Conservation (phyloP, 2,797 vertebrate species). For the Setipinna tenuifilis region DNA sequence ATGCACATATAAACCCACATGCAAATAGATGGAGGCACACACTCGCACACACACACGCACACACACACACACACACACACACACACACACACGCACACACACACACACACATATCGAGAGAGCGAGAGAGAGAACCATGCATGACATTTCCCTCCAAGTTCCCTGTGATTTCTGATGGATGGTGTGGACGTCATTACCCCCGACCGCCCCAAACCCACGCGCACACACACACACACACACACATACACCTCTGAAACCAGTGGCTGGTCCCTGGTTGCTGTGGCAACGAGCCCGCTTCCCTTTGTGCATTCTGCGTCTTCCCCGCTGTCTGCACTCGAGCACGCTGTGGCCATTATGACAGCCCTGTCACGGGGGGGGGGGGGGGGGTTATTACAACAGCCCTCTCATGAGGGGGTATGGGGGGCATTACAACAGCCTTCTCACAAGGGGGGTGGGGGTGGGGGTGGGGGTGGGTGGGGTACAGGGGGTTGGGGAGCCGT, state of each 20-base stretch:
- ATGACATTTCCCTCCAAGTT: not conserved
- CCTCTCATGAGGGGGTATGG: not conserved
- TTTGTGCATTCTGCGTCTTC: slow-evolving; percentile 42
- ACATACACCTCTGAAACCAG: slow-evolving; percentile 45
- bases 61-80: no score
- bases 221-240: no score
- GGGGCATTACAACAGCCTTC: no score
- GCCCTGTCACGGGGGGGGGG: not conserved
- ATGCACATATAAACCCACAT: not conserved
- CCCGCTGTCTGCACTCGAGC: slow-evolving; percentile 43
- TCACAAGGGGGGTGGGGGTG: not conserved
- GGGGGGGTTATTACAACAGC: slow-evolving; percentile 33
- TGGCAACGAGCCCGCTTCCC: slow-evolving; percentile 37
- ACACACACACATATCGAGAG: no score
- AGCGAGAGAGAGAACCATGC: no score
- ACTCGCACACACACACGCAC: no score
- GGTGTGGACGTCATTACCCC: not conserved
- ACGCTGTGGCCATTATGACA: slow-evolving; percentile 44
- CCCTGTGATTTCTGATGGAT: not conserved
- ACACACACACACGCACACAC: no score
- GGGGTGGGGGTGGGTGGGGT: not conserved
- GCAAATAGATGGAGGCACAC: no score
- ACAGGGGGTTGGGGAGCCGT: not conserved
- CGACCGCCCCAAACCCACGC: not conserved
- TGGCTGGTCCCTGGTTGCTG: slow-evolving; percentile 40